Evolutionary conservation across 2,797 vertebrate genomes (phyloP).

Genomic region (Dromococcyx pavoninus): DNA sequence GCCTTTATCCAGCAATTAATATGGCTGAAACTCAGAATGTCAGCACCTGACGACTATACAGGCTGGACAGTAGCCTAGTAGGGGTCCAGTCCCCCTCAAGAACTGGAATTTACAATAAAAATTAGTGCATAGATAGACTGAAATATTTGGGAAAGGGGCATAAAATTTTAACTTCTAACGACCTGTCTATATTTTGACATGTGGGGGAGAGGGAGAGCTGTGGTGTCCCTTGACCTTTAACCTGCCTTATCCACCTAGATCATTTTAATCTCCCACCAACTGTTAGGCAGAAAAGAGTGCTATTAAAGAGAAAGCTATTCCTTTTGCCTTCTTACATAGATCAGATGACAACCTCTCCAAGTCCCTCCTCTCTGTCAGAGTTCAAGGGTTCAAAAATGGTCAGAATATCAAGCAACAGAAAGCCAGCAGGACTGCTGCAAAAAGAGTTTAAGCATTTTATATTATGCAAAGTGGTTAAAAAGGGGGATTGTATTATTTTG

Average conservation of each 20-base stretch:
- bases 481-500: not conserved
- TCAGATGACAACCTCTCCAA: slow-evolving; percentile 77
- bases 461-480: slow-evolving; percentile 48
- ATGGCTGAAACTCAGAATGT: slow-evolving; percentile 89
- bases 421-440: slow-evolving; percentile 64
- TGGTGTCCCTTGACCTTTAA: slow-evolving; percentile 83
- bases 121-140: slow-evolving; percentile 66
- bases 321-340: slow-evolving; percentile 76
- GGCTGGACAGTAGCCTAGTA: slow-evolving; percentile 85
- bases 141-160: slow-evolving; percentile 54
- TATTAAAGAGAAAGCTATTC: slow-evolving; percentile 80
- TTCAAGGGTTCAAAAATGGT: slow-evolving; percentile 81
- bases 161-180: slow-evolving; percentile 63
- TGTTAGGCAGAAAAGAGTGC: slow-evolving; percentile 85
- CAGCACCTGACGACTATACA: slow-evolving; percentile 87
- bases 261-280: slow-evolving; percentile 92
- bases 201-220: slow-evolving; percentile 73
- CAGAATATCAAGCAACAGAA: slow-evolving; percentile 73
- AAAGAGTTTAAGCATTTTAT: slow-evolving; percentile 69
- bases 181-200: slow-evolving; percentile 79
- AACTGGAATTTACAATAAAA: slow-evolving; percentile 77
- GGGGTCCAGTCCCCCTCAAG: slow-evolving; percentile 83
- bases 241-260: slow-evolving; percentile 79
- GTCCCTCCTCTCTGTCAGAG: slow-evolving; percentile 77
- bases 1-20: slow-evolving; percentile 97